These are phyloP conservation scores for Callospermophilus lateralis DNA, from an alignment of 2,113 vertebrate species.

Conservation along the genomic window DNA sequence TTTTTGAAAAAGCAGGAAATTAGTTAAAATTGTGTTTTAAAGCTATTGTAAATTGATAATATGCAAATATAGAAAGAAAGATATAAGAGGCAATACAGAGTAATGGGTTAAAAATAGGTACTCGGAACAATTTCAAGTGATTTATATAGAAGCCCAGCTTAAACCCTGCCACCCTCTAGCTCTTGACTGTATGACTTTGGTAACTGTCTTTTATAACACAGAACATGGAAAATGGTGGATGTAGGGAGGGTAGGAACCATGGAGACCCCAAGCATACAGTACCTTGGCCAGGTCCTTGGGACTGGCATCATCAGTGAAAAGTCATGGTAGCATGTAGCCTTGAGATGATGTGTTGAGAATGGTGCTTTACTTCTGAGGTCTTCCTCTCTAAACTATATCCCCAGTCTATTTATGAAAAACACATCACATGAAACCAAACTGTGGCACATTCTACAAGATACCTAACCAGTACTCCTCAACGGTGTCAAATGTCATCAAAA, in stretches of 20 bases:
- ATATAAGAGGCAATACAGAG: neutral
- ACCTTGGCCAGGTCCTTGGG: neutral
- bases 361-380: neutral
- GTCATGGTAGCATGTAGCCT: neutral
- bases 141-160: neutral
- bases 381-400: neutral
- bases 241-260: neutral
- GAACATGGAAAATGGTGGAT: neutral
- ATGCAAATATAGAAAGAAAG: neutral
- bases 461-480: neutral
- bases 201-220: neutral
- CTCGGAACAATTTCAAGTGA: neutral
- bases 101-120: neutral
- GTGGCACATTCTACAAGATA: neutral
- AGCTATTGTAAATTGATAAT: neutral
- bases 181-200: neutral
- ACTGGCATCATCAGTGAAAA: neutral
- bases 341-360: neutral
- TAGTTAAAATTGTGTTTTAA: slow-evolving; percentile 54
- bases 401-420: neutral
- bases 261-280: neutral
- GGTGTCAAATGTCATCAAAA: neutral
- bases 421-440: neutral
- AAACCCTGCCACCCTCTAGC: neutral
- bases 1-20: slow-evolving; percentile 19